These are phyloP conservation scores for Takifugu bimaculatus DNA, from an alignment of 2,113 vertebrate genomes.

Conservation along the genomic window DNA sequence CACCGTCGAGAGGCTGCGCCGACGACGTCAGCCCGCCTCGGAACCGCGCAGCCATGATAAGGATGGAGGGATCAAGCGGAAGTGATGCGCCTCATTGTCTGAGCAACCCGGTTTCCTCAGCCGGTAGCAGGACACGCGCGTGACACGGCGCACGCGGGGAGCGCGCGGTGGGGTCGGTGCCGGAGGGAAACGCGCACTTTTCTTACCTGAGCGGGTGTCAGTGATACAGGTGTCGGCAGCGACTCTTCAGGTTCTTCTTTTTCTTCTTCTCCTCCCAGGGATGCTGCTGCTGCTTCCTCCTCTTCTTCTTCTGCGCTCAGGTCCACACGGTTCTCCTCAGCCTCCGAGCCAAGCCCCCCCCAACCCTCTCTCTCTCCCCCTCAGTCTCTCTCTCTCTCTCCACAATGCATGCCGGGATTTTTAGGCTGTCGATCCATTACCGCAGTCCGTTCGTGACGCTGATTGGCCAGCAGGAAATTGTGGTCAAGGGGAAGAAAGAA, in stretches of 20 bases:
- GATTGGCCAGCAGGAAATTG: slow-evolving; percentile 33
- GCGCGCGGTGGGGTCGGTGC: background rate
- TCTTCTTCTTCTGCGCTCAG: slow-evolving; percentile 48
- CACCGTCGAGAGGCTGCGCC: background rate
- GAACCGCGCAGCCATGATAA: background rate
- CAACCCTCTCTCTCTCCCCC: slow-evolving; percentile 3
- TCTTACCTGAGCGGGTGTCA: slow-evolving; percentile 52
- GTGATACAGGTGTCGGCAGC: slow-evolving; percentile 20
- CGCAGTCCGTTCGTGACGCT: slow-evolving; percentile 28
- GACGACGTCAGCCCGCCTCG: too few relatives aligned
- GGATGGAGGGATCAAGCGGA: background rate
- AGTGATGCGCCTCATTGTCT: background rate
- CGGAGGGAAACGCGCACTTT: background rate
- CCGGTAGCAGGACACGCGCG: slow-evolving; percentile 15
- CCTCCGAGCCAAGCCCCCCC: slow-evolving; percentile 27
- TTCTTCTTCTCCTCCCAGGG: slow-evolving; percentile 9
- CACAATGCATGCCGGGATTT: slow-evolving; percentile 75
- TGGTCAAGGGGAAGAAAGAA: background rate
- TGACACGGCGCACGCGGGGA: background rate
- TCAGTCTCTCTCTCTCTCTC: slow-evolving; percentile 15
- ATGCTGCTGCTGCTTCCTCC: slow-evolving; percentile 7
- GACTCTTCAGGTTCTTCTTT: slow-evolving; percentile 6
- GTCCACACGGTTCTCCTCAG: slow-evolving; percentile 47
- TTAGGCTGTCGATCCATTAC: slow-evolving; percentile 42
- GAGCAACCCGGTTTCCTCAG: background rate